phyloP scores from a whole-genome alignment of 2,797 vertebrate genomes.

The Rhinogobio ventralis region DNA sequence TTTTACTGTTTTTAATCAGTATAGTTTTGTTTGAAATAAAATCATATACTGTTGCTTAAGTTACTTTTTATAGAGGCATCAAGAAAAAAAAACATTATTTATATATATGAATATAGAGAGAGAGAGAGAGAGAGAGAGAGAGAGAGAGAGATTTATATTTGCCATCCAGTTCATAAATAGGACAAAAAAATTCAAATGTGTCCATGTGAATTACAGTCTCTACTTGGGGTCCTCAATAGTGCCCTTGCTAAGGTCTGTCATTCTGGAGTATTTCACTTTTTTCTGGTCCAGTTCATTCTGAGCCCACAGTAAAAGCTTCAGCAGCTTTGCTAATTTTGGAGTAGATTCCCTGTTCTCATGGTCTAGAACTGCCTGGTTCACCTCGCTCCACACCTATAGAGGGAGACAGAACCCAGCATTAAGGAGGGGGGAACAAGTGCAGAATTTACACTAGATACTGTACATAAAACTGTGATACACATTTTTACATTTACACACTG shows the following conservation, averaged over 20 bases:
- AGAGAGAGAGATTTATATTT: constrained; percentile 62
- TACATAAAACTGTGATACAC: too few species aligned
- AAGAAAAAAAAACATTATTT: constrained; percentile 28
- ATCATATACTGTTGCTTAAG: constrained; percentile 73
- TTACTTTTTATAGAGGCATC: constrained; percentile 62
- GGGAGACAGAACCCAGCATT: constrained; percentile 49
- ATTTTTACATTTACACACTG: too few species aligned
- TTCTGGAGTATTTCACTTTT: constrained; percentile 98
- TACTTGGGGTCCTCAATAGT: constrained; percentile 95
- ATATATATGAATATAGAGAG: too few species aligned
- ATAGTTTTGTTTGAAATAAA: constrained; percentile 64
- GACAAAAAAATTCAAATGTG: constrained; percentile 53
- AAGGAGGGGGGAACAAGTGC: not conserved
- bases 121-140: too few species aligned
- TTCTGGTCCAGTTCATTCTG: constrained; percentile 98
- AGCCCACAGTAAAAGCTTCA: constrained; percentile 95
- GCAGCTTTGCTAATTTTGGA: constrained; percentile 94
- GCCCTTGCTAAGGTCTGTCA: constrained; percentile 97
- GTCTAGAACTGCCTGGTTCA: constrained; percentile 95
- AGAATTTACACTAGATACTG: not conserved
- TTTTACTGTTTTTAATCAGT: constrained; percentile 27
- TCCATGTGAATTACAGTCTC: constrained; percentile 67
- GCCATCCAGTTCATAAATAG: constrained; percentile 81
- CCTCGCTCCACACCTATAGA: constrained; percentile 94
- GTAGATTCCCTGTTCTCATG: constrained; percentile 96